Evolutionary conservation across 2,113 vertebrate genomes (phyloP).

Genomic region (Labeo catla): DNA sequence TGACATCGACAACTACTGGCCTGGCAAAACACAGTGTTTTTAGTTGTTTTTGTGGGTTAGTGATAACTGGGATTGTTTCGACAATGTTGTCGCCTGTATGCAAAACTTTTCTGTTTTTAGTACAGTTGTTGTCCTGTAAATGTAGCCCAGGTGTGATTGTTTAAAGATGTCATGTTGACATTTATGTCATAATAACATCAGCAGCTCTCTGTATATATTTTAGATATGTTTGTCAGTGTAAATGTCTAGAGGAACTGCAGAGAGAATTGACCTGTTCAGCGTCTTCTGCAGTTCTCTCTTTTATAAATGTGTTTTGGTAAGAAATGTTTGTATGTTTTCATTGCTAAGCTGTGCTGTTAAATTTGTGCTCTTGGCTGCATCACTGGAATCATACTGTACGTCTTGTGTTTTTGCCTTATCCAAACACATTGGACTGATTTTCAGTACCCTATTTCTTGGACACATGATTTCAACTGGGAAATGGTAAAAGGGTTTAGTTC

Average conservation of each 20-base stretch:
- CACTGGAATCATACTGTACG: background rate
- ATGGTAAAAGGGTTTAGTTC: background rate
- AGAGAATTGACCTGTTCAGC: background rate
- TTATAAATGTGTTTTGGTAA: background rate
- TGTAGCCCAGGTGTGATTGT: background rate
- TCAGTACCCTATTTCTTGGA: background rate
- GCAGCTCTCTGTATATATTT: background rate
- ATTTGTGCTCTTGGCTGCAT: background rate
- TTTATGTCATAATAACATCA: no score
- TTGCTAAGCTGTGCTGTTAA: no score
- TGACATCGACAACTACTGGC: background rate
- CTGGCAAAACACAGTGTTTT: no score
- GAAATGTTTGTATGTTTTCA: background rate
- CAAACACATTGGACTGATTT: background rate
- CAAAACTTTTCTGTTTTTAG: no score
- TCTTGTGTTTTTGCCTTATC: background rate
- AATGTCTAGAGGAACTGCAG: background rate
- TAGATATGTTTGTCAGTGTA: background rate
- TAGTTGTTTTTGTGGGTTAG: background rate
- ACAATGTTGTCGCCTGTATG: no score
- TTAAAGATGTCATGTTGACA: background rate
- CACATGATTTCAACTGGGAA: background rate
- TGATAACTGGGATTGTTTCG: background rate
- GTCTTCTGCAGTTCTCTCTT: background rate
- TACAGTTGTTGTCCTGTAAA: background rate